Evolutionary conservation across 2,797 vertebrate species (phyloP), one percentile per base, ranked within the genome.

Genomic region (Distichodus sexfasciatus): DNA sequence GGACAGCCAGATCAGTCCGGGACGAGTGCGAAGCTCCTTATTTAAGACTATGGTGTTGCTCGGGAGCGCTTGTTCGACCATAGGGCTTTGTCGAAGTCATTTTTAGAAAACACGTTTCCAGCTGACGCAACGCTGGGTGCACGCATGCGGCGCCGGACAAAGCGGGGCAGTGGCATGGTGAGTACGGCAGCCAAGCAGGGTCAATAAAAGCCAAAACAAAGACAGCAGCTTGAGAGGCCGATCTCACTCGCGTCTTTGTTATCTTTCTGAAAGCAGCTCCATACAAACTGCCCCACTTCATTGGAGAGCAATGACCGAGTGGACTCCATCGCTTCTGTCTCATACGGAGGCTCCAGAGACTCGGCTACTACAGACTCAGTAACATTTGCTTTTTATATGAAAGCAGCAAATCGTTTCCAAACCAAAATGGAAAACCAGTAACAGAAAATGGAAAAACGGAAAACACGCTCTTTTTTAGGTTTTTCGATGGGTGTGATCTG

Each of bases 241-340:
- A 46, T 66, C 38, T 76, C 62, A 79, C 4, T 41, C 60, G 23
- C 65, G 12, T 48, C 66, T 43, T 76, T 79, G 77, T 79, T 67
- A 59, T 54, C 17, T 11, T 60, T 8, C 28, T 64, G 59, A 68
- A 72, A 59, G 54, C 53, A 57, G 62, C 53, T 24, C 44, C 24
- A n/a, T 63, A 28, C 12, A 63, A n/a, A 60, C 48, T n/a, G n/a
- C 12, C 15, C 50, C 31, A 17, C 58, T 67, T 54, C 19, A 70
- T 55, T 50, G 46, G 51, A 63, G 61, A 58, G 9, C 15, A 40
- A 40, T 47, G 40, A 62, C 53, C 53, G 67, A 74, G 63, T 67
- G 62, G 1, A 29, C 48, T 71, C 54, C 43, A 36, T 51, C 44
- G 35, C 61, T 38, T 59, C 65, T 65, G 43, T 65, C n/a, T 14